Evolutionary conservation across 2,113 vertebrate species (phyloP), one percentile per base, ranked within the genome.

Genomic region (Ancistrus triradiatus): DNA sequence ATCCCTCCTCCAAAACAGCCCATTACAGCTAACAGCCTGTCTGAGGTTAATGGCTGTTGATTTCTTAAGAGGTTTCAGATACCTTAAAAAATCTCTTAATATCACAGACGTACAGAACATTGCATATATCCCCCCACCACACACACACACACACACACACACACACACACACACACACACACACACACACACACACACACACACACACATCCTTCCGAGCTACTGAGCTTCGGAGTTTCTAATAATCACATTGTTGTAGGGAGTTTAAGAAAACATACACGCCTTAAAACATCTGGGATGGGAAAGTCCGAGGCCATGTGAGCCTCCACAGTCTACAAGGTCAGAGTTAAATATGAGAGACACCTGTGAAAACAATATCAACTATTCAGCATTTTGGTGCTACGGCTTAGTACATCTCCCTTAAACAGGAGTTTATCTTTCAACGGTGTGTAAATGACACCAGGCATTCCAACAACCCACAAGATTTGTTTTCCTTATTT

Each of bases 211-310:
- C 52, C 37, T 14, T 38, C 37, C 49, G 48, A 38, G 38, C 19
- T 38, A 15, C 50, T 48, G 15, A 47, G 31, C 47, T 60, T 47
- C 38, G 1, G 51, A 57, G 56, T 42, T n/a, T 51, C 42, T 47
- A 57, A 68, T 47, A 31, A 55, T 33, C 58, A 42, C 44, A 52
- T 44, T 50, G 60, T 38, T 14, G 7, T 19, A 2, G 53, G 43
- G 59, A 52, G 15, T 28, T 49, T 37, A 47, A 61, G 44, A 53
- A 24, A 28, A 21, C 68, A 62, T 42, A 49, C 69, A 74, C 60
- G 53, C 64, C 61, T 51, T 22, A 52, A 50, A 79, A 50, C 75
- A 80, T 72, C 61, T 73, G 31, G 28, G 3, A 31, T 31, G 22
- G 7, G 43, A 33, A 48, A 49, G 44, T 40, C 14, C 11, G 14